Conservation (phyloP, 2,888 invertebrate genomes). For the Papilio gigon region DNA sequence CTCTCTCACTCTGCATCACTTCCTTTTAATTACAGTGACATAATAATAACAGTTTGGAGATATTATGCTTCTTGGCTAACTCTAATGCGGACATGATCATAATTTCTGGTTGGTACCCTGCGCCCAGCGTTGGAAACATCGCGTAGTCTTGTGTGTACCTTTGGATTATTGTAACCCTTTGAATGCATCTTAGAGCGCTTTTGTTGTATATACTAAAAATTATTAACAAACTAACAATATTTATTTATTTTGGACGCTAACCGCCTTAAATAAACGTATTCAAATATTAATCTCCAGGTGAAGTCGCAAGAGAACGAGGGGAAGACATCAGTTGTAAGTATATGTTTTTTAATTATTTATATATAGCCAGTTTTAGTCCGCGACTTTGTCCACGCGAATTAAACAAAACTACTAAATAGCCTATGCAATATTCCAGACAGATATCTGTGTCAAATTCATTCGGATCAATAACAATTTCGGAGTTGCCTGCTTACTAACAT, state of each 20-base stretch:
- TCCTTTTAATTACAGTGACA: slow-evolving; percentile 51
- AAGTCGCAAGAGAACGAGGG: slow-evolving; percentile 88
- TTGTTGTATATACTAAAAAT: slow-evolving; percentile 61
- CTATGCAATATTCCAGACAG: no score
- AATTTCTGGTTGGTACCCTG: slow-evolving; percentile 76
- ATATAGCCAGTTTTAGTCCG: no score
- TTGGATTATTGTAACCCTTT: slow-evolving; percentile 43
- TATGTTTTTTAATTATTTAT: slow-evolving; percentile 17
- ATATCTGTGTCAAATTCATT: no score
- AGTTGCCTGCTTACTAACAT: no score
- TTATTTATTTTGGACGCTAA: slow-evolving; percentile 26
- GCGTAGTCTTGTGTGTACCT: slow-evolving; percentile 64
- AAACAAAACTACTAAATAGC: no score
- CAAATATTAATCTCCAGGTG: slow-evolving; percentile 83
- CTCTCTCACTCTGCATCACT: slow-evolving; percentile 66
- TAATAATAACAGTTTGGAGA: slow-evolving; percentile 57
- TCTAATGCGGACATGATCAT: slow-evolving; percentile 78
- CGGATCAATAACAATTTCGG: no score
- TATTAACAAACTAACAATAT: slow-evolving; percentile 32
- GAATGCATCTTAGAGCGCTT: slow-evolving; percentile 73
- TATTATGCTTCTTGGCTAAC: slow-evolving; percentile 81
- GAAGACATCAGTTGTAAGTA: slow-evolving; percentile 90
- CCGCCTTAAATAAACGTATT: slow-evolving; percentile 29
- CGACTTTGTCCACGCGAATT: no score
- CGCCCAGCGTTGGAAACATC: slow-evolving; percentile 65